These are phyloP conservation scores for Pelochelys cantorii DNA, from an alignment of 2,797 vertebrate species.

Conservation along the genomic window DNA sequence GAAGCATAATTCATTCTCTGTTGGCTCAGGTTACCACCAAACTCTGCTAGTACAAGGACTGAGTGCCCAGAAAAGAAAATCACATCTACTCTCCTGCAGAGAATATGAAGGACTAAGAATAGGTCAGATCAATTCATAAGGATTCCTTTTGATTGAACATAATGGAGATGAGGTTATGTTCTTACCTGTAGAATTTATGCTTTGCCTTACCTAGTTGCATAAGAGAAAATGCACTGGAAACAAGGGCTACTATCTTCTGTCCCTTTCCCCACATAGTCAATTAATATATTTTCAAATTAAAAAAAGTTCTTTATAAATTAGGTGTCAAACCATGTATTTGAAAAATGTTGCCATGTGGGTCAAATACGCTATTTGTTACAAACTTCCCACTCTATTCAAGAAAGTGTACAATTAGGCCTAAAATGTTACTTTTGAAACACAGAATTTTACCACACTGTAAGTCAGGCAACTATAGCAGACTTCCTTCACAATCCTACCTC, in stretches of 20 bases:
- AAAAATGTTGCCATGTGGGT: neutral
- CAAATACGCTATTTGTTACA: neutral
- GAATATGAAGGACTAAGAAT: neutral
- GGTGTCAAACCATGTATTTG: neutral
- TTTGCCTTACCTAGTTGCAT: neutral
- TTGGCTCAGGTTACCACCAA: neutral
- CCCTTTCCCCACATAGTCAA: neutral
- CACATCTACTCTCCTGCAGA: neutral
- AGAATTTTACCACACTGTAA: slow-evolving; percentile 2
- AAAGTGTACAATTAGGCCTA: neutral
- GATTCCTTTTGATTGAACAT: neutral
- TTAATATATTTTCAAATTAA: neutral
- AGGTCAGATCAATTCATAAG: neutral
- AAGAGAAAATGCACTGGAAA: neutral
- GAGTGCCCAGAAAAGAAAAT: neutral
- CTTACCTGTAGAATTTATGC: neutral
- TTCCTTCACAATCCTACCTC: neutral
- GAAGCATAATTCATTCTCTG: neutral
- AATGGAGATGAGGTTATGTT: neutral
- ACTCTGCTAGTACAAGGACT: neutral
- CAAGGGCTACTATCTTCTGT: neutral
- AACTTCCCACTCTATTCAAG: neutral
- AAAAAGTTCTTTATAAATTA: neutral
- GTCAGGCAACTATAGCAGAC: neutral
- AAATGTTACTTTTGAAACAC: neutral